Evolutionary conservation across 2,888 invertebrate species (phyloP).

Genomic region (Matsumyia berberina): DNA sequence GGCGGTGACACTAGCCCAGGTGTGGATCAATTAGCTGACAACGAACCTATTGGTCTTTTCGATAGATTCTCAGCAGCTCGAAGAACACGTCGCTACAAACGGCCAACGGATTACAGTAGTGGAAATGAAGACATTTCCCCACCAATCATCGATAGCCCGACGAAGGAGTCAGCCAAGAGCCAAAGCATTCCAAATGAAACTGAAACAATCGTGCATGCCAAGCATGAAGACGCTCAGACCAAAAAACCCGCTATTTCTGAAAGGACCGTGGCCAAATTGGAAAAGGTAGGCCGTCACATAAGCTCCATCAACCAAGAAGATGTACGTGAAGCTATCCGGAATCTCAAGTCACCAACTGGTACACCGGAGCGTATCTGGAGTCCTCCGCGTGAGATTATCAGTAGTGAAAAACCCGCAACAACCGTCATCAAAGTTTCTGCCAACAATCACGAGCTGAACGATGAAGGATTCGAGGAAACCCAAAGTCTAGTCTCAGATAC

Average conservation of each 20-base stretch:
- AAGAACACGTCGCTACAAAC: constrained; percentile 92
- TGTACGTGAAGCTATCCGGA: constrained; percentile 88
- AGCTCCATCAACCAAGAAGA: constrained; percentile 90
- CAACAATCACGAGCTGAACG: constrained; percentile 88
- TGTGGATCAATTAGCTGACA: constrained; percentile 74
- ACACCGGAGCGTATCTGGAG: constrained; percentile 87
- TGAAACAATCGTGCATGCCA: constrained; percentile 83
- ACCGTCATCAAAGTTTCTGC: constrained; percentile 78
- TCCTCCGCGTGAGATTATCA: constrained; percentile 82
- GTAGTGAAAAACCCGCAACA: constrained; percentile 77
- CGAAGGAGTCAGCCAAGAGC: constrained; percentile 48
- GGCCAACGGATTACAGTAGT: constrained; percentile 86
- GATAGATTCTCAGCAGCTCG: constrained; percentile 93
- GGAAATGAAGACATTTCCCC: constrained; percentile 86
- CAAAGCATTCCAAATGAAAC: constrained; percentile 50
- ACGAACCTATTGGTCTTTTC: constrained; percentile 89
- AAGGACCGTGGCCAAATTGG: constrained; percentile 81
- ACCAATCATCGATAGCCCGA: constrained; percentile 81
- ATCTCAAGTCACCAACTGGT: constrained; percentile 87
- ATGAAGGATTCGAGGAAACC: constrained; percentile 96
- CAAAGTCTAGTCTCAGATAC: constrained; percentile 94
- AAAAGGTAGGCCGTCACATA: constrained; percentile 87
- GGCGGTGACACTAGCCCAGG: constrained; percentile 83
- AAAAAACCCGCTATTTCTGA: constrained; percentile 83
- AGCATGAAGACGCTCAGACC: constrained; percentile 84